A percentile compares a stretch with the other conserved stretches of the same genome.
phyloP scores from a whole-genome alignment of 2,113 vertebrate genomes.

The Leptosomus discolor region DNA sequence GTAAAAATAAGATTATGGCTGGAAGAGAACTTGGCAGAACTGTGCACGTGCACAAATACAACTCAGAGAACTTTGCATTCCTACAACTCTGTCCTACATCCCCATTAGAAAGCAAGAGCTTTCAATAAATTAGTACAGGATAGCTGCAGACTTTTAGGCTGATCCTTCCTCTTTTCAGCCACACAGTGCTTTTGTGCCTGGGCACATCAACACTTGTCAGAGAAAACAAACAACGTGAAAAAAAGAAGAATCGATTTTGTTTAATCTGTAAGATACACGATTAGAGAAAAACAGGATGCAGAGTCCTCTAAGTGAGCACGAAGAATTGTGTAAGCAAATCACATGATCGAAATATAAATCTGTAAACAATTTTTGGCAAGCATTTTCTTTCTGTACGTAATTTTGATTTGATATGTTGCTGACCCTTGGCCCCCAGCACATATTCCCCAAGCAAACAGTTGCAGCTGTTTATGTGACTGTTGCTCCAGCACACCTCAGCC shows the following conservation, averaged over 20 bases:
- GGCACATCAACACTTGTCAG: not conserved
- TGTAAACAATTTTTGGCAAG: not conserved
- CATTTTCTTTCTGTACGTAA: not conserved
- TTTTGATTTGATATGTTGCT: not conserved
- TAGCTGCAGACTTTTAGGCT: not conserved
- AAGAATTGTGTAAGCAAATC: not conserved
- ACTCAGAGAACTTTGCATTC: not conserved
- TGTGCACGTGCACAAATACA: not conserved
- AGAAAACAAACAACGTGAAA: not conserved
- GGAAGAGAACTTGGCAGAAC: not conserved
- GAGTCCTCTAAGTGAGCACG: not conserved
- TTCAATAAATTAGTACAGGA: not conserved
- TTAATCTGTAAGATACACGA: not conserved
- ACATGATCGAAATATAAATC: not conserved
- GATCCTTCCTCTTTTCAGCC: not conserved
- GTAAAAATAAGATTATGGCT: not conserved
- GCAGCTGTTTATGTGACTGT: not conserved
- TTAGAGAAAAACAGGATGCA: not conserved
- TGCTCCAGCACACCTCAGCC: not conserved
- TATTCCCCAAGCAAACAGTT: not conserved
- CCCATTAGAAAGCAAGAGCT: not conserved
- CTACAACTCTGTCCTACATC: not conserved
- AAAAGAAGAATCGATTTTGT: accelerated
- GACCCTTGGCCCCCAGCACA: not conserved
- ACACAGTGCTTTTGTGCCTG: not conserved